Evolutionary conservation across 2,797 vertebrate species (phyloP), one percentile per base, ranked within the genome.

Genomic region (Chanos chanos): DNA sequence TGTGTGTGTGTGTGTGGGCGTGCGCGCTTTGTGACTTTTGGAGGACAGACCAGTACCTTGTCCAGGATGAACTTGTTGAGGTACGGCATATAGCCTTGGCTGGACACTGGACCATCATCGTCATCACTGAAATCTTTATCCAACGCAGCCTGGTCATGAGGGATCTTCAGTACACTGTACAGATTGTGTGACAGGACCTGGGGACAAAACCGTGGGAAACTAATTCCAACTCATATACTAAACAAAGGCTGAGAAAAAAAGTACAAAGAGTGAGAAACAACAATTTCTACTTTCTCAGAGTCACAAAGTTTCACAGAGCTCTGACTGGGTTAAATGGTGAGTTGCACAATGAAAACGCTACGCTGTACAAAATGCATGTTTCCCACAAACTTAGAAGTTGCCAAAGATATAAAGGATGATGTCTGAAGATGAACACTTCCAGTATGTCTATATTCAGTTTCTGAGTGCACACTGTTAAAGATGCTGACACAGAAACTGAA

Each of bases 71-170:
- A 94, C 71, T 85, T 92, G 68, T 93, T 93, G 62, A 94, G 86
- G 58, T 94, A 94, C 1, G 92, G 92, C 92, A 94, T 94, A 79
- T 94, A 94, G n/a, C 92, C 92, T 70, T 93, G 92, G 73, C 91
- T 93, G 71, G 92, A 94, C 50, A 93, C 92, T 0, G 92, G 92
- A 1, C 92, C 92, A 65, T 92, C 90, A 2, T 93, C 91, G 31
- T 94, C 91, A 0, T 94, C 92, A 54, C 90, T 85, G 2, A 94
- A 94, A 77, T 94, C 92, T 44, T 90, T 90, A 69, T 94, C 92
- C 64, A 94, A 81, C 48, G 92, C 89, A 58, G 89, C 85, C 0
- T 91, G 92, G 61, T 94, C 91, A 0, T 93, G 92, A 6, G 89
- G 89, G 57, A 94, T 92, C 3, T 90, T 86, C 64, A 94, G 73